A percentile compares a stretch with the other conserved stretches of the same genome.
Evolutionary conservation across 2,113 vertebrate genomes (phyloP).

Genomic region (Donacobius atricapilla): DNA sequence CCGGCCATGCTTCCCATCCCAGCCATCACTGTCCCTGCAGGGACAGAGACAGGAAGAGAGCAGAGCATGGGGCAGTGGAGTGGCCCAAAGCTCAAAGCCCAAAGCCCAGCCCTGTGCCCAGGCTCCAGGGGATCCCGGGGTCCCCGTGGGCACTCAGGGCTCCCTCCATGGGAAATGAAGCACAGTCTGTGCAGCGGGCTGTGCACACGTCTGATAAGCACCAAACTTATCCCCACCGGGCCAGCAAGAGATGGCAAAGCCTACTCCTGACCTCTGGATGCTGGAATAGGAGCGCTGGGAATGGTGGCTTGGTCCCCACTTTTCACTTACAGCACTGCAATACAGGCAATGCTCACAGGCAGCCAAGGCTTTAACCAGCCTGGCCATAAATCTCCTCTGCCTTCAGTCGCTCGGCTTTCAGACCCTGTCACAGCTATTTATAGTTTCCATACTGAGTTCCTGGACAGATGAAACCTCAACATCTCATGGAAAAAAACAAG

Average conservation of each 20-base stretch:
- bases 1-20: rapidly evolving
- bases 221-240: neutral
- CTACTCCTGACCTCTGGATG: neutral
- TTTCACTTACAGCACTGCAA: neutral
- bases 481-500: neutral
- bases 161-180: neutral
- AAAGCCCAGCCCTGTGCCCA: neutral
- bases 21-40: rapidly evolving
- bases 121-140: rapidly evolving
- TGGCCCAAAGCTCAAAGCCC: rapidly evolving
- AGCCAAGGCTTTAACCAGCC: neutral
- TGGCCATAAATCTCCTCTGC: neutral
- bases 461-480: neutral
- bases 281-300: rapidly evolving
- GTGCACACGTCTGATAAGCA: neutral
- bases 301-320: too few species aligned
- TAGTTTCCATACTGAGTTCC: neutral
- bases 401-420: neutral
- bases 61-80: rapidly evolving
- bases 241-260: neutral
- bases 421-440: neutral
- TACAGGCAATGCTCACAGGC: neutral
- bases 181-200: rapidly evolving
- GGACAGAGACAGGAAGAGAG: neutral
- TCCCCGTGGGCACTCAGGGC: neutral